phyloP scores from a whole-genome alignment of 2,113 vertebrate species.

The Ardeotis arabs region DNA sequence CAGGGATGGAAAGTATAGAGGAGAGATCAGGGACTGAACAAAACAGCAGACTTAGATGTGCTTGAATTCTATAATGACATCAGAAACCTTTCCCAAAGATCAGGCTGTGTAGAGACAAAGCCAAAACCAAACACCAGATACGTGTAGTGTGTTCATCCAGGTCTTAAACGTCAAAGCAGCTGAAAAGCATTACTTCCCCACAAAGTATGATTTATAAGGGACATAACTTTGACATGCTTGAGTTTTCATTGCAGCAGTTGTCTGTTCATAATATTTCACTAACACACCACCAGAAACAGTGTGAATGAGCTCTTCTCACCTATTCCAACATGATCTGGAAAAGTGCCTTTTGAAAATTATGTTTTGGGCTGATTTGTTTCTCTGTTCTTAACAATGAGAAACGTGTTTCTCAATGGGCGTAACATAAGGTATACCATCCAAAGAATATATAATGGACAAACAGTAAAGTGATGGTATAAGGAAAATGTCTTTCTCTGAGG shows the following conservation, averaged over 20 bases:
- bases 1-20: neutral
- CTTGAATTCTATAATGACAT: neutral
- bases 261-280: neutral
- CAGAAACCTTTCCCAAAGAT: neutral
- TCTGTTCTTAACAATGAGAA: neutral
- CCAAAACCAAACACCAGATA: neutral
- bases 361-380: neutral
- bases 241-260: neutral
- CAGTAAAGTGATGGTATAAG: neutral
- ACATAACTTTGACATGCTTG: neutral
- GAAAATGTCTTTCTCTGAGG: neutral
- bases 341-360: neutral
- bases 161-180: neutral
- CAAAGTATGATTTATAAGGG: neutral
- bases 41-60: neutral
- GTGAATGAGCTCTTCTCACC: neutral
- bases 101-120: neutral
- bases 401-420: accelerated
- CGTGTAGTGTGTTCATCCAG: neutral
- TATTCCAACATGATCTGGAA: neutral
- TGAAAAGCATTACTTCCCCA: neutral
- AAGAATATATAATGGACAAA: too few species aligned
- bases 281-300: neutral
- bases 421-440: neutral
- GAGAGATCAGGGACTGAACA: neutral